A percentile compares a stretch with the other conserved stretches of the same genome.
phyloP scores from a whole-genome alignment of 2,888 invertebrate species.

The Creontiades dilutus region DNA sequence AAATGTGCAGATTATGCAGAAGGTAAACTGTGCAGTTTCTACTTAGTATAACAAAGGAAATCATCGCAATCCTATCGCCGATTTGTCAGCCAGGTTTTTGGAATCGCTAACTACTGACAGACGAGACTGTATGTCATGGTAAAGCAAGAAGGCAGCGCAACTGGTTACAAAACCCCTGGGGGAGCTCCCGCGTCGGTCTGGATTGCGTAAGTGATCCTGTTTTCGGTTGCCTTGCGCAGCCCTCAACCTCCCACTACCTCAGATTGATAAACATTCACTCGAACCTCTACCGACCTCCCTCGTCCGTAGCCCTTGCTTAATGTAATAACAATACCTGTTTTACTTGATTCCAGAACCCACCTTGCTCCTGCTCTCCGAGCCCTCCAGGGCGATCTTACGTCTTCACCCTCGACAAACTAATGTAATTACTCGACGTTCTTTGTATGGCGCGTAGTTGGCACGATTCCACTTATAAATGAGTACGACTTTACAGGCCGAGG shows the following conservation, averaged over 20 bases:
- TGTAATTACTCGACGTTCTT: neutral
- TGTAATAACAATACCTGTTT: conserved; percentile 62
- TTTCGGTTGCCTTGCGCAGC: conserved; percentile 67
- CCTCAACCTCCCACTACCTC: conserved; percentile 56
- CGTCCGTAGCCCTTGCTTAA: conserved; percentile 14
- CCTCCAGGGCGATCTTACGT: neutral
- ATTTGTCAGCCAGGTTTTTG: conserved; percentile 28
- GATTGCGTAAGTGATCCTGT: conserved; percentile 68
- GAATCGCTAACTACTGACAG: conserved; percentile 26
- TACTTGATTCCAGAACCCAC: conserved; percentile 52
- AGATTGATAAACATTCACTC: conserved; percentile 57
- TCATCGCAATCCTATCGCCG: neutral
- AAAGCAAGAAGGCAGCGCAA: conserved; percentile 65
- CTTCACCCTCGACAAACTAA: conserved; percentile 18
- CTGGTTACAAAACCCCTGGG: conserved; percentile 63
- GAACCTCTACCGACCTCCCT: conserved; percentile 6
- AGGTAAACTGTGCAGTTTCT: neutral
- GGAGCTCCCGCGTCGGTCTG: conserved; percentile 12
- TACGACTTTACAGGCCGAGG: too few species aligned
- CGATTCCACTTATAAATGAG: too few species aligned
- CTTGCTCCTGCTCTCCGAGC: conserved; percentile 3
- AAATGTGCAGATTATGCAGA: neutral
- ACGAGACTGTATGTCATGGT: conserved; percentile 52
- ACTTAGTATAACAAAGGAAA: neutral
- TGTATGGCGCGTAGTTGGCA: too few species aligned